Evolutionary conservation across 2,888 invertebrate genomes (phyloP).

Genomic region (Hypena proboscidalis): DNA sequence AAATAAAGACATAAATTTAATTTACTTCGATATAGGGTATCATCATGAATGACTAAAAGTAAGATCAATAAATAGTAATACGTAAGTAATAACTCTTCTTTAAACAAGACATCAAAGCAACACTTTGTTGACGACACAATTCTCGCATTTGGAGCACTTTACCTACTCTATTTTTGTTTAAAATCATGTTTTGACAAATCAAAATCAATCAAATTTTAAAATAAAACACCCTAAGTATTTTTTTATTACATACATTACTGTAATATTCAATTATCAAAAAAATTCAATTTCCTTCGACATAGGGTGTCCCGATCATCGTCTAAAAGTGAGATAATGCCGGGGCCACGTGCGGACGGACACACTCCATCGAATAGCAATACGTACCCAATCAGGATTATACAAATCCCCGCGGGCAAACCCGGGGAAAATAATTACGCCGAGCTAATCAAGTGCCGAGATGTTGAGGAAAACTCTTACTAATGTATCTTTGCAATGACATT

Average conservation of each 20-base stretch:
- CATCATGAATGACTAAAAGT: no score
- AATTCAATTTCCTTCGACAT: conserved; percentile 44
- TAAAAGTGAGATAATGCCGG: conserved; percentile 63
- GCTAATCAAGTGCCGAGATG: conserved; percentile 77
- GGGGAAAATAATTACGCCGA: conserved; percentile 79
- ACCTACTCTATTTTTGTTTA: no score
- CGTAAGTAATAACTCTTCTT: no score
- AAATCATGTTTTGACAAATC: no score
- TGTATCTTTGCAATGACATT: conserved; percentile 40
- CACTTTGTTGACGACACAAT: no score
- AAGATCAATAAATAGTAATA: no score
- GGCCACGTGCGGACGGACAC: conserved; percentile 74
- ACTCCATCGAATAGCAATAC: conserved; percentile 82
- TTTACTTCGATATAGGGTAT: no score
- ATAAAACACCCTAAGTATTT: not conserved
- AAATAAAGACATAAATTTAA: no score
- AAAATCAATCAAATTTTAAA: not conserved
- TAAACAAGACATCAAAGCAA: no score
- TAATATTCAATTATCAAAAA: conserved; percentile 22
- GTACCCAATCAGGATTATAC: conserved; percentile 84
- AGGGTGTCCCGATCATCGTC: conserved; percentile 47
- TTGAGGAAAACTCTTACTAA: conserved; percentile 67
- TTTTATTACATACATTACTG: conserved; percentile 20
- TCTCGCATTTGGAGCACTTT: no score
- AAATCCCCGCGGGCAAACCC: conserved; percentile 72